phyloP scores from a whole-genome alignment of 2,888 invertebrate genomes.

The Orthosia gothica region DNA sequence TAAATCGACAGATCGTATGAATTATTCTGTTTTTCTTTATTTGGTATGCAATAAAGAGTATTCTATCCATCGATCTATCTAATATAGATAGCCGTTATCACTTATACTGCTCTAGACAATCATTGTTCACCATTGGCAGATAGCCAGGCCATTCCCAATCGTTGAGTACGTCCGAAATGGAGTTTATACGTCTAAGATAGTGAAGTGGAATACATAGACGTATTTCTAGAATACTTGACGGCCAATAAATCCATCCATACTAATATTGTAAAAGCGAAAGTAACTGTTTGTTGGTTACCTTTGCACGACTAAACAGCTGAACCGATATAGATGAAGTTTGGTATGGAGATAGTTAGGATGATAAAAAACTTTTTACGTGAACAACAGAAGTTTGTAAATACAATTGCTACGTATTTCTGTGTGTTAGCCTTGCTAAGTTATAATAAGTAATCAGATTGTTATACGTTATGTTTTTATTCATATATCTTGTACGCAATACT shows the following conservation, averaged over 20 bases:
- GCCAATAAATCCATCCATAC: too few species aligned
- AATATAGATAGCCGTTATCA: conserved; percentile 28
- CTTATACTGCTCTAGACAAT: conserved; percentile 26
- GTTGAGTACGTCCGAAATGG: conserved; percentile 33
- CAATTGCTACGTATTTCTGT: not conserved
- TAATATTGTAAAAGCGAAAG: too few species aligned
- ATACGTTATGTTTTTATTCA: too few species aligned
- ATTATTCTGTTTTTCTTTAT: not conserved
- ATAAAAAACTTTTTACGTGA: too few species aligned
- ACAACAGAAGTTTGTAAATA: too few species aligned
- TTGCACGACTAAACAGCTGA: too few species aligned
- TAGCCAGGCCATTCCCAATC: conserved; percentile 29
- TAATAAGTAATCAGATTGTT: too few species aligned
- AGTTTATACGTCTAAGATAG: conserved; percentile 28
- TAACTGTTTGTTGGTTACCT: too few species aligned
- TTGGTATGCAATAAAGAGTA: not conserved
- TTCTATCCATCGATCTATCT: not conserved
- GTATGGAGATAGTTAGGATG: too few species aligned
- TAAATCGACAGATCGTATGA: not conserved
- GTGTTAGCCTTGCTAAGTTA: too few species aligned
- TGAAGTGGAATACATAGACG: not conserved
- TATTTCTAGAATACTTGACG: conserved; percentile 22
- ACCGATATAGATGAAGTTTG: too few species aligned
- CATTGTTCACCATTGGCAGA: conserved; percentile 32
- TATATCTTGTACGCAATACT: too few species aligned